Conservation (phyloP, 2,113 vertebrate genomes). For the Tichodroma muraria region DNA sequence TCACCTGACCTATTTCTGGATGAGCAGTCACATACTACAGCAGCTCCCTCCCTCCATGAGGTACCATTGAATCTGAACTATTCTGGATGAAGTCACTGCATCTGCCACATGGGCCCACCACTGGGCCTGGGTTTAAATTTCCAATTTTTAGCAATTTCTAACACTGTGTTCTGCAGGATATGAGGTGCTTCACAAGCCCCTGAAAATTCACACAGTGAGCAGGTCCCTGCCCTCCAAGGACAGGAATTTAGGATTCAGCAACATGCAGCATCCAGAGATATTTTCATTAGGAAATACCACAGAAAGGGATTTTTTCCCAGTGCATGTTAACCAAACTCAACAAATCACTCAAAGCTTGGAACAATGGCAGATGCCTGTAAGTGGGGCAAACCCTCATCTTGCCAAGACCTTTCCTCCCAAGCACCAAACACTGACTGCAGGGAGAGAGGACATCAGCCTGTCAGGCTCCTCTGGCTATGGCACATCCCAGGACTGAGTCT, state of each 20-base stretch:
- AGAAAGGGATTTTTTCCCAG: neutral
- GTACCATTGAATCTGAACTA: rapidly evolving
- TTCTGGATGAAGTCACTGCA: neutral
- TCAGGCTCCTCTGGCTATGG: neutral
- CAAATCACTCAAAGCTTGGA: neutral
- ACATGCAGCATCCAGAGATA: neutral
- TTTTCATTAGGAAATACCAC: neutral
- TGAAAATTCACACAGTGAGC: neutral
- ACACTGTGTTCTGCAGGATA: neutral
- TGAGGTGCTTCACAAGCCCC: neutral
- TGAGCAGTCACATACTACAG: neutral
- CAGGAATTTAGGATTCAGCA: neutral
- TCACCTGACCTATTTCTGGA: neutral
- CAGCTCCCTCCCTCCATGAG: neutral
- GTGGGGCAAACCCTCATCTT: neutral
- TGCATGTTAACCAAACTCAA: neutral
- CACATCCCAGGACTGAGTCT: neutral
- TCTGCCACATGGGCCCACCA: neutral
- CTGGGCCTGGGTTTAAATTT: neutral
- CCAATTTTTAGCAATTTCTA: neutral
- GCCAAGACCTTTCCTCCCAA: neutral
- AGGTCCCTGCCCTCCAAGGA: neutral
- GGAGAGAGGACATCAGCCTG: neutral
- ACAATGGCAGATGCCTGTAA: neutral
- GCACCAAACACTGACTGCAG: neutral